Evolutionary conservation across 1,140 invertebrate species (phyloP).

Genomic region (Vanessa atalanta): DNA sequence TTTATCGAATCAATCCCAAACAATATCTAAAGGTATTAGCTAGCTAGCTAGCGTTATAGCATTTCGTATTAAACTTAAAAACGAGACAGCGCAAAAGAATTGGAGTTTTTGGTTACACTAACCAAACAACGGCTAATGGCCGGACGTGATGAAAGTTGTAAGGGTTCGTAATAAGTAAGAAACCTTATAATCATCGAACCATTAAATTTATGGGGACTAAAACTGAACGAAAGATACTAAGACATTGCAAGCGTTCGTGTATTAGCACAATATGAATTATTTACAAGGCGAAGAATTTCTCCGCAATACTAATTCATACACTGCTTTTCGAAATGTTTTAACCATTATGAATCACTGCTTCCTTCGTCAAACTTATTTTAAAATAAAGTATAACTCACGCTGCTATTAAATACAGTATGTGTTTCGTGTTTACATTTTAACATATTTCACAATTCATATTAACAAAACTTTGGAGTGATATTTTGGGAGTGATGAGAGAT

Average conservation of each 20-base stretch:
- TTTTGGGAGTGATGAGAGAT: too few species aligned
- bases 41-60: too few species aligned
- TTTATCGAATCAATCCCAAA: too few species aligned
- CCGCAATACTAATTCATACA: background rate
- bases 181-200: conserved; percentile 25
- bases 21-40: too few species aligned
- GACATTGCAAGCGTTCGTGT: conserved; percentile 2
- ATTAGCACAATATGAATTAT: conserved; percentile 9
- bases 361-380: too few species aligned
- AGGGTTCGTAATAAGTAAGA: conserved; percentile 34
- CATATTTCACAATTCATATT: too few species aligned
- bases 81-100: background rate
- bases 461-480: too few species aligned
- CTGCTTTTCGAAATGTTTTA: background rate
- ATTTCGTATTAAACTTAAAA: background rate
- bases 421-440: too few species aligned
- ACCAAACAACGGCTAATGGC: conserved; percentile 11
- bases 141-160: conserved; percentile 27
- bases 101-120: conserved; percentile 23
- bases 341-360: background rate
- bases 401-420: too few species aligned
- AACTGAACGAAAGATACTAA: background rate
- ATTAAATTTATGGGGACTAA: conserved; percentile 4
- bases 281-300: background rate
- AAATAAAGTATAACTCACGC: too few species aligned